Evolutionary conservation across 1,140 invertebrate species (phyloP).

Genomic region (Gyrodactylus salaris): DNA sequence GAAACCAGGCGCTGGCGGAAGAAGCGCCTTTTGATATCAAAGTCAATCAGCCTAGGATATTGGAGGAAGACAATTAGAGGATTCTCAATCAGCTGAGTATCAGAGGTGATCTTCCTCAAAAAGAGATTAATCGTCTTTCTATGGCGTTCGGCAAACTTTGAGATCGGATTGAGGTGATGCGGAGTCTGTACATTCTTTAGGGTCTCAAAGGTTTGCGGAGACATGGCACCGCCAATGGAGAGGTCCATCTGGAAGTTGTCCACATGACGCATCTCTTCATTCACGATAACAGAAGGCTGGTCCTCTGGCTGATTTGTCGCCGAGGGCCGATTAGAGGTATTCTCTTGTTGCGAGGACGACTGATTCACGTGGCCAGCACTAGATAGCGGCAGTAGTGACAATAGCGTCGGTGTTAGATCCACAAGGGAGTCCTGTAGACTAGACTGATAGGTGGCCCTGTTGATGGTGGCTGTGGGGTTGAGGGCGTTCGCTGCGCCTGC

Average conservation of each 20-base stretch:
- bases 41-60: conserved; percentile 52
- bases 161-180: background rate
- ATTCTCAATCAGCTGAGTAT: conserved; percentile 33
- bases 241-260: background rate
- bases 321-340: background rate
- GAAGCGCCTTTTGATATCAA: conserved; percentile 60
- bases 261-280: background rate
- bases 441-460: background rate
- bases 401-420: background rate
- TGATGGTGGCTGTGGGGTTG: background rate
- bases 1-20: conserved; percentile 57
- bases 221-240: background rate
- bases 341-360: background rate
- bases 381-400: background rate
- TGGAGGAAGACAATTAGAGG: conserved; percentile 51
- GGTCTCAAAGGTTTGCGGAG: background rate
- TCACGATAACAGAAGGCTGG: background rate
- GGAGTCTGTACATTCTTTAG: background rate
- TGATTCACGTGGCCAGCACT: too few species aligned
- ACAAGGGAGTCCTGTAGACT: background rate
- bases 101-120: background rate
- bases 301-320: background rate
- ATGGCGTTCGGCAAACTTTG: background rate
- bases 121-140: background rate
- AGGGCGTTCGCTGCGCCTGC: background rate